Evolutionary conservation across 2,797 vertebrate species (phyloP), one percentile per base, ranked within the genome.

Genomic region (Tragopan temminckii): DNA sequence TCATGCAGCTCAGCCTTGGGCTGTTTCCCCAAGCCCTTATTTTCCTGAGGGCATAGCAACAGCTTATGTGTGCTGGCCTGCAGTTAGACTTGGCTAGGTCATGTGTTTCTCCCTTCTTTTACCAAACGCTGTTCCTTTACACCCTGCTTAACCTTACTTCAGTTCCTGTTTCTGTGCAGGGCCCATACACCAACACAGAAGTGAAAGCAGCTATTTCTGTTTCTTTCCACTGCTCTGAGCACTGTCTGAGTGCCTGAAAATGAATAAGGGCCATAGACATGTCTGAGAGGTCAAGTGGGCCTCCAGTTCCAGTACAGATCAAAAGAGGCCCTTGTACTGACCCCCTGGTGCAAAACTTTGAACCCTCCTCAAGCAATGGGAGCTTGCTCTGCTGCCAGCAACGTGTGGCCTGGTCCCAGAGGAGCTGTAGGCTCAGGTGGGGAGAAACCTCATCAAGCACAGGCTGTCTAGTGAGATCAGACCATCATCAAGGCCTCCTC

Each of bases 51-150:
- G 84, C 35, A 36, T 43, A 46, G 77, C 69, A 96, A 92, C 55
- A 83, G 48, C 85, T 92, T 88, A 70, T 36, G 59, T 80, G 88
- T 42, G 63, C 66, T 84, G 80, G 52, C 68, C 75, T 42, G 45
- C 91, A 93, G 84, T 63, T 76, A 90, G 52, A 69, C 13, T n/a
- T 50, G 57, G 67, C 29, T 48, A 90, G 52, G 31, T 81, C 50
- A 66, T 11, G 74, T 12, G 52, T 80, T 91, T 92, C 89, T 74
- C 80, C 57, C 70, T 86, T 93, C 77, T 83, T 74, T 52, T 71
- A 71, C 53, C 58, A 80, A 93, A 72, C 8, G 62, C 91, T 93
- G 83, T 96, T 97, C 92, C 93, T 89, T 94, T 96, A 92, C 94
- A 95, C 93, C 64, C 58, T 86, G 53, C 46, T 84, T 94, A 93